A percentile compares a stretch with the other conserved stretches of the same genome.
These are phyloP conservation scores for Pollenia labialis DNA, from an alignment of 2,888 invertebrate species.

Conservation along the genomic window DNA sequence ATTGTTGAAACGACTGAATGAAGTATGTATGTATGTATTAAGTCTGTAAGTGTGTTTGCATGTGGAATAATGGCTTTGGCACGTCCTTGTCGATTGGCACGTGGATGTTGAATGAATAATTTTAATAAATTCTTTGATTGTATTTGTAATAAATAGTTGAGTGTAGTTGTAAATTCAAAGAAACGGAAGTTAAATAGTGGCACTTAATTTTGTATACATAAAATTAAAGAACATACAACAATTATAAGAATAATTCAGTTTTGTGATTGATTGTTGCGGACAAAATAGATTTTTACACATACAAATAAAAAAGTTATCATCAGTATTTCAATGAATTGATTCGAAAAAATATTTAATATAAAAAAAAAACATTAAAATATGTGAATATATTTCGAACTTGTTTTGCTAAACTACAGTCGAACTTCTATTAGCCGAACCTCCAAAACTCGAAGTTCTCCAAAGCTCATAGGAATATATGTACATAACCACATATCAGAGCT, in stretches of 20 bases:
- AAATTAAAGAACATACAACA: not conserved
- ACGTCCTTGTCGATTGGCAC: constrained; percentile 71
- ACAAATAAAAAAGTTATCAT: not conserved
- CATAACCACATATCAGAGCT: too few relatives aligned
- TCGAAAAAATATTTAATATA: too few relatives aligned
- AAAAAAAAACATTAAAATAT: too few relatives aligned
- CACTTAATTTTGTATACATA: not conserved
- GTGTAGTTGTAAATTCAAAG: constrained; percentile 31
- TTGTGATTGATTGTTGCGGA: not conserved
- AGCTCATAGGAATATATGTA: too few relatives aligned
- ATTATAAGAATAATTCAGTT: constrained; percentile 1
- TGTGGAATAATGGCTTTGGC: constrained; percentile 65
- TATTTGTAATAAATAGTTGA: constrained; percentile 42
- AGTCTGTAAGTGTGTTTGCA: constrained; percentile 10
- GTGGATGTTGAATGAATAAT: constrained; percentile 61
- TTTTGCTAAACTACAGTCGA: too few relatives aligned
- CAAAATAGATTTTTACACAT: not conserved
- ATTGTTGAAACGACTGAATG: constrained; percentile 45
- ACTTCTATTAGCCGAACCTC: too few relatives aligned
- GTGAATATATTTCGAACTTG: too few relatives aligned
- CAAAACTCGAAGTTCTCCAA: too few relatives aligned
- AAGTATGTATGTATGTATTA: constrained; percentile 7
- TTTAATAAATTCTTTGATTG: constrained; percentile 54
- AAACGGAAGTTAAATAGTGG: constrained; percentile 47
- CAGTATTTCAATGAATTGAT: not conserved